Base-by-base conservation (phyloP, 2,888 invertebrate species). In the Acleris cristana region DNA sequence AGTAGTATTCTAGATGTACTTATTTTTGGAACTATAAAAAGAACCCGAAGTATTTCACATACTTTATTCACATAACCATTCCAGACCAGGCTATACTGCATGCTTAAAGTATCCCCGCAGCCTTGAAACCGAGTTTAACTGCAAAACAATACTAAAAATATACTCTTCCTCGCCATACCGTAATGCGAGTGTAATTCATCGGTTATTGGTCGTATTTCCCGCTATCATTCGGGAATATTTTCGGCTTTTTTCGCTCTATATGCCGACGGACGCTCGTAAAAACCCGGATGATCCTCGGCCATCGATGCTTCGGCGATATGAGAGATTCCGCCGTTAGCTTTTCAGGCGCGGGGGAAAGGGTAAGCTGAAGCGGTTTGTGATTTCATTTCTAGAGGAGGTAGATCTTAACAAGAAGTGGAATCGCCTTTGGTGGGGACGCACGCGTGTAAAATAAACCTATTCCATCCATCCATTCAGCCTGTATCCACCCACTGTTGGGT, bases 261-360 rank as follows among this genome's bases (percentile, higher is more conserved):
- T 79, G 75, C 76, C 79, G 75, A 77, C 76, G 81, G 81, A 74
- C 79, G 85, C 71, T 86, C 90, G 87, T 89, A 90, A 90, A 90
- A 86, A 84, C 81, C 73, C 78, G 86, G 89, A 89, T 90, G 85
- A 90, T 86, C 90, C 81, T 72, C 73, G 79, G 74, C 83, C 80
- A 85, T 84, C 88, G 89, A 90, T 89, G 87, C 81, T 81, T 80
- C 81, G 73, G 75, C 79, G 89, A 88, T 90, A 88, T 87, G 88
- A 88, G 86, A 84, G 86, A 87, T 87, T 85, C 81, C 76, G 78
- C 77, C 76, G 79, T 76, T 76, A 74, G 75, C 64, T 76, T 78
- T 80, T 76, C 71, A 60, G 68, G 21, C 52, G 48, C n/a, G 45
- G 48, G 6, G 26, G 5, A 40, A 7, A 48, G 2, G 26, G 56